Percentiles rank a stretch among this genome's conserved stretches.
phyloP scores from a whole-genome alignment of 2,888 invertebrate genomes.

The Malthinus seriepunctatus region DNA sequence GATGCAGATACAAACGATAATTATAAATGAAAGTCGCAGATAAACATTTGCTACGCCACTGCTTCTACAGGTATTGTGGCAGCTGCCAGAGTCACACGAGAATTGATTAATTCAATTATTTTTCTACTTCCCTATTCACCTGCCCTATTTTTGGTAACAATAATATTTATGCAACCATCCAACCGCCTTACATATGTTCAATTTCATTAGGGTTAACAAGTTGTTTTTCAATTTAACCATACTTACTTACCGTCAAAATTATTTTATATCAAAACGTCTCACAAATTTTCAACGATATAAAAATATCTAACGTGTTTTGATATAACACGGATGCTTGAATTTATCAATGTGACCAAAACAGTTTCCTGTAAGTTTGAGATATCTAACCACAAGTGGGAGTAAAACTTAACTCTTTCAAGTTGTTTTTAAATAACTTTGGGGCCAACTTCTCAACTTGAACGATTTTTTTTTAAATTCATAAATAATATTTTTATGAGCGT shows the following conservation, averaged over 20 bases:
- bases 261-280: too few species aligned
- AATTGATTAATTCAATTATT: conserved; percentile 34
- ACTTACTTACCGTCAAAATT: too few species aligned
- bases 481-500: not conserved
- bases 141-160: conserved; percentile 33
- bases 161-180: conserved; percentile 34
- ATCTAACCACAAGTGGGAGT: conserved; percentile 34
- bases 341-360: conserved; percentile 35
- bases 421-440: not conserved
- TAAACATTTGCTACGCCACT: too few species aligned
- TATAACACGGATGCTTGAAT: conserved; percentile 30
- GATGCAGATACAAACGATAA: too few species aligned
- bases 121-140: conserved; percentile 29
- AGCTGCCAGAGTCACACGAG: conserved; percentile 14
- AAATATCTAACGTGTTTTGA: conserved; percentile 31
- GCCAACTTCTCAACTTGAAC: not conserved
- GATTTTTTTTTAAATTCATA: not conserved
- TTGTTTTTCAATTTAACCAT: too few species aligned
- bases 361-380: conserved; percentile 33
- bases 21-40: too few species aligned
- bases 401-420: not conserved
- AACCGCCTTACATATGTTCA: conserved; percentile 33
- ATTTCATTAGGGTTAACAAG: not conserved
- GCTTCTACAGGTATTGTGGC: not conserved
- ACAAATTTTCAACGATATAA: conserved; percentile 16